Conservation (phyloP, 2,113 vertebrate species). For the Grus americana region DNA sequence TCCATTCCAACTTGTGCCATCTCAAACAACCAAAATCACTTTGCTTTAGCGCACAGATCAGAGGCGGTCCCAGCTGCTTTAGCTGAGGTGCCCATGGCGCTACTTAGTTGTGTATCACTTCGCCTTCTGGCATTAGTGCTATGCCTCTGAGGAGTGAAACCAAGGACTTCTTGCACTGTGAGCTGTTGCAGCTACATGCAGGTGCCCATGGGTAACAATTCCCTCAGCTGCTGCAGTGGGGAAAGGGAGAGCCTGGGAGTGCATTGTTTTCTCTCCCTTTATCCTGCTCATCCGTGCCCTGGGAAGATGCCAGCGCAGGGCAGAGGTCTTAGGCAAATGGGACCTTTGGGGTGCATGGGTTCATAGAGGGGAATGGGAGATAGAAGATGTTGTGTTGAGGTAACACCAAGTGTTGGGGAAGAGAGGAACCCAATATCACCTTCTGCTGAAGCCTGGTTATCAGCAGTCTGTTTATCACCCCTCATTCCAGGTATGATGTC, state of each 20-base stretch:
- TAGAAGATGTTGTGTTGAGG: background rate
- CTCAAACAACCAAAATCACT: fast-evolving
- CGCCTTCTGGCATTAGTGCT: background rate
- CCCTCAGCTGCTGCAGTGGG: background rate
- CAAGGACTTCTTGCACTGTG: background rate
- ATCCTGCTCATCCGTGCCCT: background rate
- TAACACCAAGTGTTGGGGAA: background rate
- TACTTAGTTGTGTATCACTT: background rate
- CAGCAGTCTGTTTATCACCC: background rate
- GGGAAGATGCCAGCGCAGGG: background rate
- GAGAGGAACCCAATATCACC: background rate
- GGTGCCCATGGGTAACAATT: background rate
- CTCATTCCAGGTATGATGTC: background rate
- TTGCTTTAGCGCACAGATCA: background rate
- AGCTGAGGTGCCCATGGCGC: too few relatives aligned
- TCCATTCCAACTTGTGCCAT: fast-evolving
- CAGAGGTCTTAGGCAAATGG: background rate
- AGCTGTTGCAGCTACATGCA: background rate
- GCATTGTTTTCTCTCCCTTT: background rate
- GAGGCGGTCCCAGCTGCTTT: background rate
- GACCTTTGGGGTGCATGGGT: background rate
- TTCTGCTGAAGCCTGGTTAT: background rate
- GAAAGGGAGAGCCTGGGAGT: background rate
- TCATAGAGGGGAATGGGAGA: background rate
- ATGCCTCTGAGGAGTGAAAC: background rate